phyloP scores from a whole-genome alignment of 1,140 invertebrate genomes.

The Lordiphosa stackelbergi region DNA sequence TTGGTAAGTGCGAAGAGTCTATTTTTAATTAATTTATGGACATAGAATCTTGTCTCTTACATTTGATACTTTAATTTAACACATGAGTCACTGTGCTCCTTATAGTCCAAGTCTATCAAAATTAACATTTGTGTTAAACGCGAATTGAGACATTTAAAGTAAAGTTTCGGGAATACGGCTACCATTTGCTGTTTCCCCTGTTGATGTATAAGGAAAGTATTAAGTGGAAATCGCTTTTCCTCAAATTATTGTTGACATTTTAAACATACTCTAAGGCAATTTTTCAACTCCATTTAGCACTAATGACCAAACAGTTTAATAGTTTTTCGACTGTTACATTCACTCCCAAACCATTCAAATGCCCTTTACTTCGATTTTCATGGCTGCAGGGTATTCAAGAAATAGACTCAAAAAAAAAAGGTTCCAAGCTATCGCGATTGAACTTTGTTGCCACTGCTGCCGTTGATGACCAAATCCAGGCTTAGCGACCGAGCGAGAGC shows the following conservation, averaged over 20 bases:
- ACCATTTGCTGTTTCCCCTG: no score
- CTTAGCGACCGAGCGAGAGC: constrained; percentile 15
- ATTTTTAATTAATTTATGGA: no score
- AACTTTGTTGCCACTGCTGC: constrained; percentile 65
- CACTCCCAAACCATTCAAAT: constrained; percentile 36
- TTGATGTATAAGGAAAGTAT: no score
- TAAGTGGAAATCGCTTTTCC: no score
- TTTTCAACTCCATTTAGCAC: constrained; percentile 15
- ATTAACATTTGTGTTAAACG: no score
- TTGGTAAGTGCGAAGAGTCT: no score
- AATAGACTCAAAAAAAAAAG: constrained; percentile 12
- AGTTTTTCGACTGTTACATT: constrained; percentile 47
- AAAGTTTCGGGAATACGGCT: no score
- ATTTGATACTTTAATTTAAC: no score
- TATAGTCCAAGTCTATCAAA: no score
- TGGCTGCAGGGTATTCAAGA: constrained; percentile 56
- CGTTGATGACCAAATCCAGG: constrained; percentile 18
- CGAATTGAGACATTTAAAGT: no score
- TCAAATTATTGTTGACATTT: constrained; percentile 30
- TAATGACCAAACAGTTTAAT: constrained; percentile 26
- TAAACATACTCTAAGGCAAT: constrained; percentile 21
- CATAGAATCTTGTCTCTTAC: no score
- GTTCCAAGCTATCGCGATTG: constrained; percentile 60
- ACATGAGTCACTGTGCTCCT: no score
- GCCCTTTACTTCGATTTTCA: constrained; percentile 45